A percentile compares a stretch with the other conserved stretches of the same genome.
Conservation (phyloP, 2,113 vertebrate genomes). For the Gymnorhina tibicen region DNA sequence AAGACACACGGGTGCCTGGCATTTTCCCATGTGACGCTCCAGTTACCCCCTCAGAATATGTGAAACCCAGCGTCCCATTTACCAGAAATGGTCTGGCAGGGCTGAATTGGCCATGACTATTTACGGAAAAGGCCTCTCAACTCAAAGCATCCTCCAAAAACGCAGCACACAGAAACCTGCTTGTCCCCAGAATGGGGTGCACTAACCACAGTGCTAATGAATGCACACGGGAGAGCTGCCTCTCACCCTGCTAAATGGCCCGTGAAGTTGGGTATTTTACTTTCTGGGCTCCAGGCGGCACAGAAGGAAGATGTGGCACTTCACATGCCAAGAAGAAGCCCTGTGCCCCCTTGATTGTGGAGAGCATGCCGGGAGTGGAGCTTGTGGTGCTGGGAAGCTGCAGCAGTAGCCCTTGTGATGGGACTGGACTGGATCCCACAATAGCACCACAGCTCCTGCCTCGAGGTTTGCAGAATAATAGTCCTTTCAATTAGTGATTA, state of each 20-base stretch:
- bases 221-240: not conserved
- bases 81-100: conserved; percentile 1
- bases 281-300: not conserved
- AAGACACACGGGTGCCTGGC: not conserved
- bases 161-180: not conserved
- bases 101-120: not conserved
- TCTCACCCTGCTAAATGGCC: not conserved
- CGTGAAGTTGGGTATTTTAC: not conserved
- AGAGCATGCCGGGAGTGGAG: fast-evolving
- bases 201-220: not conserved
- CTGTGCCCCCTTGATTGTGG: fast-evolving
- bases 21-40: not conserved
- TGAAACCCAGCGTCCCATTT: not conserved
- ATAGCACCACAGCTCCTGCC: not conserved
- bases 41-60: not conserved
- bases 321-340: not conserved
- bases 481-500: not conserved
- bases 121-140: not conserved
- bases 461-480: not conserved
- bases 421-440: not conserved
- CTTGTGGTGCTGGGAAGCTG: not conserved
- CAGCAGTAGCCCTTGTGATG: not conserved
- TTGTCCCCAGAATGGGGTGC: not conserved
- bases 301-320: not conserved
- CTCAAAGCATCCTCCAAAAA: not conserved